Conservation (phyloP, 2,797 vertebrate species). For the Tragelaphus oryx region DNA sequence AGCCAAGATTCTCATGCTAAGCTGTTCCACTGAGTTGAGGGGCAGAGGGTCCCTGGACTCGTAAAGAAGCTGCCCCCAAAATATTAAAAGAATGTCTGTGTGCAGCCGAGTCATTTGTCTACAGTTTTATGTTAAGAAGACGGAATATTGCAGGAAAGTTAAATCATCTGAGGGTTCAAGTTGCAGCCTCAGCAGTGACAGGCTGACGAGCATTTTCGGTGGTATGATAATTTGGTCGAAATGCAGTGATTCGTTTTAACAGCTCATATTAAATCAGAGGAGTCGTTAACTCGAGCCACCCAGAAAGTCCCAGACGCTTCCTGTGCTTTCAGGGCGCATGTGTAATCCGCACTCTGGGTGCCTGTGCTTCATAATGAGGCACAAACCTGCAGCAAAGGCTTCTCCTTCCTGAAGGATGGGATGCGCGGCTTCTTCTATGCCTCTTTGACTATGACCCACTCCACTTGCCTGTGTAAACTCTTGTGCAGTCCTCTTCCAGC, state of each 20-base stretch:
- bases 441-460: neutral
- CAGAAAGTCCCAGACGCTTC: neutral
- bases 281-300: conserved; percentile 45
- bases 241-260: conserved; percentile 60
- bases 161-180: neutral
- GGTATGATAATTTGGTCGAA: conserved; percentile 50
- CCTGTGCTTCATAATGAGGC: neutral
- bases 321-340: neutral
- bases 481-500: fast-evolving
- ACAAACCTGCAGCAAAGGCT: fast-evolving
- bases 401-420: neutral
- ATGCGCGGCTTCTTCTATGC: fast-evolving
- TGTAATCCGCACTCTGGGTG: neutral
- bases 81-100: neutral
- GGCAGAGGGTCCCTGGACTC: neutral
- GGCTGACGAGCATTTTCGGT: conserved; percentile 56
- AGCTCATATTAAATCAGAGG: conserved; percentile 61
- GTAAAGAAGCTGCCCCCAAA: neutral
- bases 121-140: neutral
- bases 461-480: fast-evolving
- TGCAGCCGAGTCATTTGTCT: conserved; percentile 16
- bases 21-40: neutral
- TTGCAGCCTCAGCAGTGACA: conserved; percentile 12
- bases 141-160: neutral
- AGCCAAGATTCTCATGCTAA: conserved; percentile 74